phyloP scores from a whole-genome alignment of 2,113 vertebrate genomes.

The Limanda limanda region DNA sequence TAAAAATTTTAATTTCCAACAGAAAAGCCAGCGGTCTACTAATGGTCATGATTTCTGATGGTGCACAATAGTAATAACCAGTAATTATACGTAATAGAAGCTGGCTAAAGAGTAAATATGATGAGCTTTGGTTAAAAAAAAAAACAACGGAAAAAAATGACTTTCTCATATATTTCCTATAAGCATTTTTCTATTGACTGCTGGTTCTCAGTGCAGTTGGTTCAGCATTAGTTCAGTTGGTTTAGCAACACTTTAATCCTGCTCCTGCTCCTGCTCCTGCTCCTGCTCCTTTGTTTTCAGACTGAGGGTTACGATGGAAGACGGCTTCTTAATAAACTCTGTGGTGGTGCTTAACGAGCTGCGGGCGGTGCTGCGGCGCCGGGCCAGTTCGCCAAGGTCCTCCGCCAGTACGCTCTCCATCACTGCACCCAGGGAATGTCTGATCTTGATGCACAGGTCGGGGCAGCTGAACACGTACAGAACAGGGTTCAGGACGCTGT shows the following conservation, averaged over 20 bases:
- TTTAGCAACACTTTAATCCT: background rate
- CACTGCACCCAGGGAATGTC: slow-evolving; percentile 76
- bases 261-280: background rate
- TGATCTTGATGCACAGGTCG: slow-evolving; percentile 78
- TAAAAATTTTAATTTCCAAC: too few relatives aligned
- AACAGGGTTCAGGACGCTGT: slow-evolving; percentile 83
- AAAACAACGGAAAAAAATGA: background rate
- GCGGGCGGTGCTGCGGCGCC: slow-evolving; percentile 55
- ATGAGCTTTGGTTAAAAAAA: background rate
- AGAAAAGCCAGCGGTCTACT: too few relatives aligned
- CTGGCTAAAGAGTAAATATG: background rate
- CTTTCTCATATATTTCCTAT: background rate
- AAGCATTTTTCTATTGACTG: background rate
- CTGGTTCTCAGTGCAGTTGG: background rate
- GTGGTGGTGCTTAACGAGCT: background rate
- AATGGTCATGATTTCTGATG: too few relatives aligned
- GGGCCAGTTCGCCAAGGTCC: slow-evolving; percentile 66
- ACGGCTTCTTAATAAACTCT: slow-evolving; percentile 16
- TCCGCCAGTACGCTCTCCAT: slow-evolving; percentile 82
- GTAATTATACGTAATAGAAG: too few relatives aligned
- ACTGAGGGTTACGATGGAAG: background rate
- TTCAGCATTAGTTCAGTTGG: background rate
- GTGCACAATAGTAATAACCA: too few relatives aligned
- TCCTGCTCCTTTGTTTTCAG: background rate
- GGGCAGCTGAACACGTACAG: slow-evolving; percentile 85